Evolutionary conservation across 2,888 invertebrate species (phyloP), one percentile per base, ranked within the genome.

Genomic region (Andrena flavipes): DNA sequence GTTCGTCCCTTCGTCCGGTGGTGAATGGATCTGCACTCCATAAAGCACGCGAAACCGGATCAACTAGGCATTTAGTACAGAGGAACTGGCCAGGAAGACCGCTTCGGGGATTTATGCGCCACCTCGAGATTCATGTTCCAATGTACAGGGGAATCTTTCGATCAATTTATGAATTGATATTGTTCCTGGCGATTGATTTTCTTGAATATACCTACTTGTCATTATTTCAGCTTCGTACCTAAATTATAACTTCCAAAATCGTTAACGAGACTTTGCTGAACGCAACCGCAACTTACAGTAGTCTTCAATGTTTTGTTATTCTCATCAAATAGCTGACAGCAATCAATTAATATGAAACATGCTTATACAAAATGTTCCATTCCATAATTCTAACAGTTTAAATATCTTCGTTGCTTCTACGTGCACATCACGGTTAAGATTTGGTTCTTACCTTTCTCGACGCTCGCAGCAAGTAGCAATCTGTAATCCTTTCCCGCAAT

Each of bases 1-100:
- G 76, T 82, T 80, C 82, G 78, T 76, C 75, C 78, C 82, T 62
- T 59, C 73, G 69, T 35, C 60, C 67, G 63, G n/a, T 42, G 23
- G 56, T 49, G 74, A 69, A 62, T 73, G 74, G 42, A 54, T 68
- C 87, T 64, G 80, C 84, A 81, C 86, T 71, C 84, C 86, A 87
- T 87, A 86, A 87, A 87, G 84, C 81, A 86, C 74, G 76, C 73
- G 75, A 84, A 72, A 76, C 77, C 65, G 84, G 88, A 86, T 85
- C 85, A 86, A 80, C 69, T 77, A 77, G 76, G 78, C 82, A 81
- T 80, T 86, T 86, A 88, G 80, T 74, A 73, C 79, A 76, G 68
- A 84, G 79, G 73, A 86, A 76, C 75, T 79, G 77, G 67, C 80
- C 71, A 68, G 64, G 42, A 74, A 72, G 76, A 63, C 68, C 65